Evolutionary conservation across 2,888 invertebrate genomes (phyloP), one percentile per base, ranked within the genome.

Genomic region (Aradus depressus): DNA sequence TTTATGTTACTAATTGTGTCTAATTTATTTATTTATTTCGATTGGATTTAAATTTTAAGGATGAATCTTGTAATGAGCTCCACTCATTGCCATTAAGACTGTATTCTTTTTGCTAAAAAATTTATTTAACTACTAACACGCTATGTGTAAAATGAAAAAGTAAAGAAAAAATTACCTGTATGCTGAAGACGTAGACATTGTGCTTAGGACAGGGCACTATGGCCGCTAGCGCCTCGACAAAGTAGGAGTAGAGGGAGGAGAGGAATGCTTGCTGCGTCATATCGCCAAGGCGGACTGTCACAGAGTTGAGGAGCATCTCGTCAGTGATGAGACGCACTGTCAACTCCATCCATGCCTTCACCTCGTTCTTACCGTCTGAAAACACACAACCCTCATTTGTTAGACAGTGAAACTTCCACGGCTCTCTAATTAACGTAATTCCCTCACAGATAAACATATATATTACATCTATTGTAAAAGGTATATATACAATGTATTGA

Each of bases 201-300:
- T 92, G 91, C 63, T 85, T 84, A 0, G 91, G 88, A 54, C 91
- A 90, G 0, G 91, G 91, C 62, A 87, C 85, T 53, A 95, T 90
- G 0, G 89, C 90, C 0, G 93, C 90, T 35, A 96, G 69, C 0
- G 88, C 93, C 61, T 93, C 91, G 0, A 90, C 70, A 63, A 96
- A 93, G 68, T 86, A 90, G 12, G 82, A 79, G 12, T 91, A 71
- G 10, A 95, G 68, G 0, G 91, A 92, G 1, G 92, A 91, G 1
- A 96, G 73, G 66, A 96, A 95, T 3, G 86, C 85, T 60, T 90
- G 86, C 43, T 87, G 85, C 0, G 90, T 91, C 88, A 95, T 92
- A 62, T 91, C 89, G 65, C 88, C 86, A 16, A 96, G 70, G 2
- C 93, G 77, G 1, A 97, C 85, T 0, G 95, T 95, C 34, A 96